Evolutionary conservation across 2,797 vertebrate genomes (phyloP).

Genomic region (Brachyrhaphis roseni): DNA sequence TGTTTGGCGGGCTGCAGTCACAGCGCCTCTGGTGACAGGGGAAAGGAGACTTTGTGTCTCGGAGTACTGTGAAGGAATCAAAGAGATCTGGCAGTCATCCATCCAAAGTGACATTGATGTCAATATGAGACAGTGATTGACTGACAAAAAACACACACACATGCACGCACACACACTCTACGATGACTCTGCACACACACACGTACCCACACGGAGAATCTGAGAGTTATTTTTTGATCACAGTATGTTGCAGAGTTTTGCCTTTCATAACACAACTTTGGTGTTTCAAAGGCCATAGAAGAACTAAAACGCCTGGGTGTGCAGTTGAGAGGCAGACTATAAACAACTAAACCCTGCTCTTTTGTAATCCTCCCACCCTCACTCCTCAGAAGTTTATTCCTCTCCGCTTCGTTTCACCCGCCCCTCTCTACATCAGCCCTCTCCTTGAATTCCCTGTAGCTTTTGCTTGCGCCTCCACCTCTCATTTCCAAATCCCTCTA

Average conservation of each 20-base stretch:
- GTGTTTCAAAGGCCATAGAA: constrained; percentile 67
- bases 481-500: constrained; percentile 57
- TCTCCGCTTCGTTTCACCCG: constrained; percentile 48
- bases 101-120: constrained; percentile 75
- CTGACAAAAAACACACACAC: constrained; percentile 45
- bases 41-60: constrained; percentile 73
- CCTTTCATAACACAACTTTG: constrained; percentile 67
- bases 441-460: constrained; percentile 49
- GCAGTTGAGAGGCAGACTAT: constrained; percentile 65
- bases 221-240: constrained; percentile 60
- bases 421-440: constrained; percentile 43
- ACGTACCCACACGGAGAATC: constrained; percentile 29
- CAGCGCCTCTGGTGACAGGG: constrained; percentile 70
- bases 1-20: constrained; percentile 62
- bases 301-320: constrained; percentile 61
- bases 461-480: constrained; percentile 50
- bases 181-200: constrained; percentile 31
- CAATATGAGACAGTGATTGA: constrained; percentile 73
- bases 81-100: constrained; percentile 73
- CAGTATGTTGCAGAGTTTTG: constrained; percentile 63
- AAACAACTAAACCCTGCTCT: constrained; percentile 64
- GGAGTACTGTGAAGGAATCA: constrained; percentile 71
- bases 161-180: constrained; percentile 20
- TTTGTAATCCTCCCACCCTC: constrained; percentile 63
- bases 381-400: constrained; percentile 49